Base-by-base conservation (phyloP, 2,888 invertebrate species). In the Athalia cordata region DNA sequence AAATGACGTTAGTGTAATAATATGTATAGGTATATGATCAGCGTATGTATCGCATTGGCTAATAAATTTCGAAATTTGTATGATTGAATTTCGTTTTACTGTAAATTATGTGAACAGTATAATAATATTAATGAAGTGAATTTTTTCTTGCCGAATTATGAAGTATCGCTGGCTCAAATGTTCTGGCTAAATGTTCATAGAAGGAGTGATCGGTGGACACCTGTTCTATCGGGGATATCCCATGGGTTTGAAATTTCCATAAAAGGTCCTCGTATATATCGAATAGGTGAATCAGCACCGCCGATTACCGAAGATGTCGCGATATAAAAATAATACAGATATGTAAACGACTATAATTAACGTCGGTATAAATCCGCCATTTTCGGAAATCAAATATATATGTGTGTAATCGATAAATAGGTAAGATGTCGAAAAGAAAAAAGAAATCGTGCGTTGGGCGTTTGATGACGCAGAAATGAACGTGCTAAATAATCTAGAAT, bases 31-130 rank as follows among this genome's bases (percentile, higher is more conserved):
- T 43, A 57, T 7, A 57, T n/a, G 43, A 45, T 13, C n/a, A 47
- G 11, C 9, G 9, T 70, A 67, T 57, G 70, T 57, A 43, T 57
- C 43, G 6, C 45, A 29, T 57, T 29, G 11, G 29, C 0, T 45
- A 70, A 70, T 70, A 70, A 70, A 57, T 70, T 70, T 43, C 70
- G 15, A 57, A 70, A 70, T 70, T 70, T 57, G 11, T n/a, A 52
- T 29, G 29, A 29, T 29, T 52, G 11, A 52, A 52, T 52, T 52
- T 52, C 52, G 29, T 29, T 29, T 29, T 2, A 29, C 29, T 29
- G 29, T 29, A 29, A 0, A 29, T 29, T 0, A 29, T 29, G 2
- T 2, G 29, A 29, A 29, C 29, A 29, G 0, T 29, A 29, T 29
- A 29, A 29, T 29, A 29, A 29, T 29, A 29, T 29, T 2, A 29